Conservation (phyloP, 1,140 invertebrate genomes). For the Zaprionus inermis region DNA sequence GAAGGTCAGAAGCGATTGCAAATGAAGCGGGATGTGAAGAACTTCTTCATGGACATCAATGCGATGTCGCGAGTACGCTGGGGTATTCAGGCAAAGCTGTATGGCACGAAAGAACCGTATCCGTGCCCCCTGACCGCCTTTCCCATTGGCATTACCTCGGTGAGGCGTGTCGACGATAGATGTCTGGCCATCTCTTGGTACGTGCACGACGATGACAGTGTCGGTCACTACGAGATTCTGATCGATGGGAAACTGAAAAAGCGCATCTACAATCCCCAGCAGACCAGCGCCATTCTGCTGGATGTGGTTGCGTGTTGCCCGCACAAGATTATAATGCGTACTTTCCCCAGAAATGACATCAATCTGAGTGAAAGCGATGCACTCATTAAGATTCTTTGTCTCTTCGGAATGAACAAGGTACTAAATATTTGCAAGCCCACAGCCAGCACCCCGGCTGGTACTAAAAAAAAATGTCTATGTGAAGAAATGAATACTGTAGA, state of each 20-base stretch:
- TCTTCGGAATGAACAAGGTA: too few relatives aligned
- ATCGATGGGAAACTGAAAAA: conserved; percentile 42
- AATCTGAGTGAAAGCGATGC: background rate
- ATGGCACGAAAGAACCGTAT: conserved; percentile 20
- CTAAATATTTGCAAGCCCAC: too few relatives aligned
- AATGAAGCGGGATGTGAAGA: conserved; percentile 58
- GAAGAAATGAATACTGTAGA: too few relatives aligned
- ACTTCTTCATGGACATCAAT: conserved; percentile 63
- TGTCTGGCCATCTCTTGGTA: conserved; percentile 55
- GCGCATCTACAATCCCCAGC: conserved; percentile 39
- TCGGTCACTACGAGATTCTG: conserved; percentile 57
- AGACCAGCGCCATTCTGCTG: conserved; percentile 43
- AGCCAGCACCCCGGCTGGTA: too few relatives aligned
- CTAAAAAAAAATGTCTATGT: too few relatives aligned
- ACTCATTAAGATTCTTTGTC: background rate
- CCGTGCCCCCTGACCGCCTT: conserved; percentile 33
- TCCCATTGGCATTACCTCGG: conserved; percentile 48
- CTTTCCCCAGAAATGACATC: conserved; percentile 19
- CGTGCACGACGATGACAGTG: conserved; percentile 47
- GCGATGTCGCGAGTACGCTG: conserved; percentile 41
- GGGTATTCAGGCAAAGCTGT: conserved; percentile 20
- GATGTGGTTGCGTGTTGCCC: conserved; percentile 41
- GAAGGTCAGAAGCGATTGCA: conserved; percentile 50
- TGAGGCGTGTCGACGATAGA: conserved; percentile 26
- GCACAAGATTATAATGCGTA: conserved; percentile 51